phyloP scores from a whole-genome alignment of 2,888 invertebrate species.

The Hipparchia sbordonii region DNA sequence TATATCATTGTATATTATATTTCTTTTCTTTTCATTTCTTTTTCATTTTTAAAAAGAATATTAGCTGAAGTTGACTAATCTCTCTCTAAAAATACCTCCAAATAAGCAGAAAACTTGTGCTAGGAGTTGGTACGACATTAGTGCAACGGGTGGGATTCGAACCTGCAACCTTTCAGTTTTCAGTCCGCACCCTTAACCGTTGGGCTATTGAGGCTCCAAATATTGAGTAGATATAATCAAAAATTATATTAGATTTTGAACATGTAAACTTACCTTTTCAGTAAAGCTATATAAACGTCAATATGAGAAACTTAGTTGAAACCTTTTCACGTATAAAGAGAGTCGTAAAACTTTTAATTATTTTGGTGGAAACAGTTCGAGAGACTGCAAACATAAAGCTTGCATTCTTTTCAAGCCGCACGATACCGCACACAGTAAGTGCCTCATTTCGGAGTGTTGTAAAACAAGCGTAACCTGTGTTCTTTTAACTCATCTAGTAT shows the following conservation, averaged over 20 bases:
- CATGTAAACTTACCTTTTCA: neutral
- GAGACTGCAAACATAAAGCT: constrained; percentile 73
- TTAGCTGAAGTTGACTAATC: too few relatives aligned
- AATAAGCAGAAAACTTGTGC: too few relatives aligned
- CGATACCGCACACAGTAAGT: constrained; percentile 66
- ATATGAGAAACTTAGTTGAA: constrained; percentile 53
- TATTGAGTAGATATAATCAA: too few relatives aligned
- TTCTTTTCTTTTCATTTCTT: too few relatives aligned
- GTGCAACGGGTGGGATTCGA: too few relatives aligned
- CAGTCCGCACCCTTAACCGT: too few relatives aligned
- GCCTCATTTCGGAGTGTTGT: constrained; percentile 80
- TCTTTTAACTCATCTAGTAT: constrained; percentile 43
- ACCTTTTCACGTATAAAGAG: constrained; percentile 62
- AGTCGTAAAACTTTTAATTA: constrained; percentile 78
- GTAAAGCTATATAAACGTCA: constrained; percentile 17
- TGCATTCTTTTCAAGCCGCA: constrained; percentile 66
- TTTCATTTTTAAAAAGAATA: too few relatives aligned
- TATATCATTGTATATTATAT: too few relatives aligned
- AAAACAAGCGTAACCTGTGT: constrained; percentile 70
- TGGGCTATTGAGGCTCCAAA: too few relatives aligned
- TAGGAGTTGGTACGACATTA: too few relatives aligned
- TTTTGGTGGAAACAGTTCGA: constrained; percentile 67
- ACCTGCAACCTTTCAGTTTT: too few relatives aligned
- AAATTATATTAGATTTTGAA: neutral
- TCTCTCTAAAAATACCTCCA: too few relatives aligned